Evolutionary conservation across 2,113 vertebrate species (phyloP).

Genomic region (Chaetodon auriga): DNA sequence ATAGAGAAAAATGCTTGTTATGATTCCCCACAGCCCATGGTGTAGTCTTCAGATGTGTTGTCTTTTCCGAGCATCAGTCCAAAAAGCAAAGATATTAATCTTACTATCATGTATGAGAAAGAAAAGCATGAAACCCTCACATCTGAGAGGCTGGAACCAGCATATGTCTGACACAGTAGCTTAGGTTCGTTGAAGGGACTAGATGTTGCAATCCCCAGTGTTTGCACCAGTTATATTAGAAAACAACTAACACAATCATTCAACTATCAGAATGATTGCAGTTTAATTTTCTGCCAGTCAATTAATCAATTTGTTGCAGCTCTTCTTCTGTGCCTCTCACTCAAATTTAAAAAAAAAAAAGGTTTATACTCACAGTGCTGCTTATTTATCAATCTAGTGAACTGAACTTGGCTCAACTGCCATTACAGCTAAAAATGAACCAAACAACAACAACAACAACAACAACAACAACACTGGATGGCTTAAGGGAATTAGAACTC

Average conservation of each 20-base stretch:
- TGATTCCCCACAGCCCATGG: not conserved
- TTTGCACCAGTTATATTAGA: too few relatives aligned
- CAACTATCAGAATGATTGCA: not conserved
- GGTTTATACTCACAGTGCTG: not conserved
- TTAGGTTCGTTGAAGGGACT: too few relatives aligned
- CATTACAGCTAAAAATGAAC: conserved; percentile 59
- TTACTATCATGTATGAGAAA: not conserved
- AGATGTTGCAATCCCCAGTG: too few relatives aligned
- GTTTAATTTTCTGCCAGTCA: not conserved
- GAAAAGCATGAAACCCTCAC: not conserved
- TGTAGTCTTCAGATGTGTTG: not conserved
- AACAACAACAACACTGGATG: conserved; percentile 56
- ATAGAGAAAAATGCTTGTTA: too few relatives aligned
- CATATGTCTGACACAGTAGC: not conserved
- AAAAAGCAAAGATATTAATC: not conserved
- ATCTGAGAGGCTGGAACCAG: not conserved
- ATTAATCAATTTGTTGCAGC: not conserved
- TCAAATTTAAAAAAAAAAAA: not conserved
- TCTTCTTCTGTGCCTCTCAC: not conserved
- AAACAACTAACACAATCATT: not conserved
- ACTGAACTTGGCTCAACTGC: conserved; percentile 16
- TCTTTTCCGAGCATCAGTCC: not conserved
- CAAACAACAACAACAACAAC: conserved; percentile 61
- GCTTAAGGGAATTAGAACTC: conserved; percentile 63
- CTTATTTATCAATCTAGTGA: conserved; percentile 34